These are phyloP conservation scores for Microctonus brassicae DNA, from an alignment of 2,888 invertebrate species.

Conservation along the genomic window DNA sequence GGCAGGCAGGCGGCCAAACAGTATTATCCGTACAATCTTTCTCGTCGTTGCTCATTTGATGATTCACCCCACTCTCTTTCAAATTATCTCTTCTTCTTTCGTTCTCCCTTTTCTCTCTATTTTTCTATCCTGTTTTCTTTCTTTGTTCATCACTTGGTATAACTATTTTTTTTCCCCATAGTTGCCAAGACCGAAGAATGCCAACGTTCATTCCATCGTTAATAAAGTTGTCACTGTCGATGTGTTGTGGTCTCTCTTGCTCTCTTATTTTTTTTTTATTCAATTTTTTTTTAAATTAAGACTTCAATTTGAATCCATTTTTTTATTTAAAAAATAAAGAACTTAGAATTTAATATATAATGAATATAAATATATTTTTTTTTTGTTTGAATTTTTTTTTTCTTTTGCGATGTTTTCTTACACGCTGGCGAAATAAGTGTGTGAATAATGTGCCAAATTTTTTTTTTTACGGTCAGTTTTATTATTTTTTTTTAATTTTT, in stretches of 20 bases:
- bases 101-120: conserved; percentile 12
- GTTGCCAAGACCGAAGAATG: conserved; percentile 33
- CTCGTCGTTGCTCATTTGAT: conserved; percentile 38
- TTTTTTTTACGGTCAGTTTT: conserved; percentile 17
- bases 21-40: conserved; percentile 48
- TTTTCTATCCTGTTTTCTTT: conserved; percentile 25
- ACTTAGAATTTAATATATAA: conserved; percentile 8
- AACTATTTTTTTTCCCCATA: conserved; percentile 27
- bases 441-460: conserved; percentile 26
- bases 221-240: conserved; percentile 10
- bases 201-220: conserved; percentile 32
- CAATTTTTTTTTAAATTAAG: conserved; percentile 3
- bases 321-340: conserved; percentile 18
- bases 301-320: conserved; percentile 3
- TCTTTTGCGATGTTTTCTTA: conserved; percentile 3
- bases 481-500: not conserved
- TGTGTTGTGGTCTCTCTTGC: not conserved
- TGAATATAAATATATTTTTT: conserved; percentile 11
- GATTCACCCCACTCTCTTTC: conserved; percentile 30
- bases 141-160: not conserved
- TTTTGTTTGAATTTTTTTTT: conserved; percentile 25
- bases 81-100: conserved; percentile 7
- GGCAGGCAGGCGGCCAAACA: conserved; percentile 43
- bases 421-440: not conserved
- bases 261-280: not conserved